Evolutionary conservation across 2,113 vertebrate genomes (phyloP), one percentile per base, ranked within the genome.

Genomic region (Crotophaga sulcirostris): DNA sequence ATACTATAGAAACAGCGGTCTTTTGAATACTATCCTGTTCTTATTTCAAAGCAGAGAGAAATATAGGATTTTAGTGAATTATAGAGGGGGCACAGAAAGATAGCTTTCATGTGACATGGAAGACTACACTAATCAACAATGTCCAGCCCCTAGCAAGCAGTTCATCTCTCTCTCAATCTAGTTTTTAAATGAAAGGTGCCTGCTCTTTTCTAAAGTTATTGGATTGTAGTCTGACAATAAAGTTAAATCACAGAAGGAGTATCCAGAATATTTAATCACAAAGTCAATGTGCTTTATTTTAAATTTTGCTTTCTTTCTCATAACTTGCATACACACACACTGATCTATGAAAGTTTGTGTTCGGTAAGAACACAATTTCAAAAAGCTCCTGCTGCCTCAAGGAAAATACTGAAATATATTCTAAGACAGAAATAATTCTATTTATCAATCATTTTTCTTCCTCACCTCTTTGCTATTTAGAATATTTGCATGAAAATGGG

Each of bases 401-500:
- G 88, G 36, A 96, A 90, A 90, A 92, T 56, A 74, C 60, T 93
- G 56, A 90, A 92, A 90, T 92, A 81, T 72, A 92, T 78, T 93
- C 68, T 84, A 80, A 85, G 93, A 83, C 13, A 81, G 63, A 93
- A 94, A 86, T 85, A 90, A 83, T 94, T 93, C 59, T 89, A 86
- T 97, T 96, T 96, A 94, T 90, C 92, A 93, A 88, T 79, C 78
- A 78, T 84, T 97, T 90, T 96, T 90, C 79, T 95, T 90, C 52
- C 83, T 87, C 58, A 90, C 76, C 83, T 90, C 88, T 84, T 94
- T 92, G 76, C 69, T 96, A 49, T 96, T 97, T 94, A 96, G 83
- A 93, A 87, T 94, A 95, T 96, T 93, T 96, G 88, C 94, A 96
- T 97, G 72, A 96, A 95, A 96, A 97, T 93, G 62, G 83, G 86